Base-by-base conservation (phyloP, 92 coral and sea anemone genomes). In the Palythoa heliodiscus region DNA sequence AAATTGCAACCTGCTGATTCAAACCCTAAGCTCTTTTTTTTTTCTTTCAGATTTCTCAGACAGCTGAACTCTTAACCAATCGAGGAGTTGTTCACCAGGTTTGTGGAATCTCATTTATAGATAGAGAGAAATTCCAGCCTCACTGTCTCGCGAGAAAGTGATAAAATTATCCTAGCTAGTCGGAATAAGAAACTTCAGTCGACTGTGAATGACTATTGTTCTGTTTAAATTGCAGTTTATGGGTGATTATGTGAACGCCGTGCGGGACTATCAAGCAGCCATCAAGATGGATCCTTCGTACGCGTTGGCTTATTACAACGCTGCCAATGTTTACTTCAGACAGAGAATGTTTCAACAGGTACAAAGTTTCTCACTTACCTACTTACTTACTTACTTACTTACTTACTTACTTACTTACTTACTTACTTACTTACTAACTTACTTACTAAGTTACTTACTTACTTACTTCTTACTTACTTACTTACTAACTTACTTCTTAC, bases 71-170 rank as follows among this genome's bases (percentile, higher is more conserved):
- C 50, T 86, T 97, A 55, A 94, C 95, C 20, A 97, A 97, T 79
- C 91, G 99, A 66, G 99, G 99, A 39, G 98, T 97, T 2, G 99
- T 97, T 4, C 98, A 97, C 61, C 99, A 97, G 93, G 99, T 97
- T 73, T 5, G 83, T 25, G 8, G 13, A 81, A n/a, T 29, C 35
- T 29, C 35, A 29, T 29, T 3, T 43, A 5, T 43, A 43, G 50
- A 43, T 6, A 8, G 50, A 43, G 50, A 43, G 35, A 43, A 43
- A 43, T 43, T 6, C 7, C 50, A 43, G 6, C 50, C 50, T 5
- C 6, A 3, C 50, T 5, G 50, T 5, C 50, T 43, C 50, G 50
- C 9, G 50, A 43, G 50, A 43, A 43, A 43, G 50, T 43, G 7
- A 5, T 8, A 43, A 5, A 43, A 43, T 8, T 43, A 8, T 5